Percentiles rank a stretch among this genome's conserved stretches.
These are phyloP conservation scores for Psilopogon haemacephalus DNA, from an alignment of 2,113 vertebrate species.

Conservation along the genomic window DNA sequence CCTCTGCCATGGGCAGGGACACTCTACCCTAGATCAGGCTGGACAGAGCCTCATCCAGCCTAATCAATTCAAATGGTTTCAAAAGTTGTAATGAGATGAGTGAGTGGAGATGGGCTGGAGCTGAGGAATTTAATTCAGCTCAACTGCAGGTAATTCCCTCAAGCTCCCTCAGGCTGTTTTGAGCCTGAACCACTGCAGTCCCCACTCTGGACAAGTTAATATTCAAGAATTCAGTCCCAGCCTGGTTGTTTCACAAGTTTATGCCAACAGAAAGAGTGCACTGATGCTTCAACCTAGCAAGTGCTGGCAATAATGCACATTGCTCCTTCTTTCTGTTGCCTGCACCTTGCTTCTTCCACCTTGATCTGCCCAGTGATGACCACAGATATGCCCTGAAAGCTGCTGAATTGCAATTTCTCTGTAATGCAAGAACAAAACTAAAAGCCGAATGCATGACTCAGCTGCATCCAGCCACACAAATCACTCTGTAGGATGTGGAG, in stretches of 20 bases:
- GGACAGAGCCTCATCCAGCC: no score
- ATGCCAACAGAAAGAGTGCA: not conserved
- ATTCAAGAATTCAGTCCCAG: not conserved
- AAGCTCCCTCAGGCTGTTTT: not conserved
- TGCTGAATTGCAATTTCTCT: not conserved
- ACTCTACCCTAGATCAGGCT: no score
- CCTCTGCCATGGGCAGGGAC: no score
- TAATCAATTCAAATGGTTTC: not conserved
- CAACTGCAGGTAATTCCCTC: not conserved
- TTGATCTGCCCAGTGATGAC: not conserved
- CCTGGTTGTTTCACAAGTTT: not conserved
- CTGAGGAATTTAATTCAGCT: not conserved
- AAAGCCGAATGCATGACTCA: not conserved
- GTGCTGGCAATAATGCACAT: not conserved
- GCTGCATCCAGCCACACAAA: fast-evolving
- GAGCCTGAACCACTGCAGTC: not conserved
- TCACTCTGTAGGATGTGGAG: not conserved
- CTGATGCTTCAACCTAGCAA: not conserved
- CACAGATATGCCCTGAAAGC: not conserved
- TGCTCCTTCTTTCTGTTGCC: not conserved
- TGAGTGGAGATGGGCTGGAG: not conserved
- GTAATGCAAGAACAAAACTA: not conserved
- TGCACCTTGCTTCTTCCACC: not conserved
- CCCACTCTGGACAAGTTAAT: not conserved
- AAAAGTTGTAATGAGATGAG: not conserved